These are phyloP conservation scores for Dinomys branickii DNA, from an alignment of 2,113 vertebrate genomes.

Conservation along the genomic window DNA sequence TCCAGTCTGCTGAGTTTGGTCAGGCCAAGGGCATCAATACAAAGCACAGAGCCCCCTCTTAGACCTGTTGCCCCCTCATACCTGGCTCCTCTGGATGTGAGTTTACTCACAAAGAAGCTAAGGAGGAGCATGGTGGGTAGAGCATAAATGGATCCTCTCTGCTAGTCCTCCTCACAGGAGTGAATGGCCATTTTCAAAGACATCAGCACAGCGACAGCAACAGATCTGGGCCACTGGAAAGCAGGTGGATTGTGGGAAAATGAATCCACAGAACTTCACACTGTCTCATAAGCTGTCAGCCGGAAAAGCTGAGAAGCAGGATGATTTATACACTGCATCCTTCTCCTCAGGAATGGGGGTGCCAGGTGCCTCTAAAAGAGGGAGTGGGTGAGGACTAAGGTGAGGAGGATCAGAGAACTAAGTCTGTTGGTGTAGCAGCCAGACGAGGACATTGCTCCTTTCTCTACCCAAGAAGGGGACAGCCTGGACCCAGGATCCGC, in stretches of 20 bases:
- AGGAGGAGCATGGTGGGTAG: fast-evolving
- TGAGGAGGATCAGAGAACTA: not conserved
- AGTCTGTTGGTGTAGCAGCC: not conserved
- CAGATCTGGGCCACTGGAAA: too few relatives aligned
- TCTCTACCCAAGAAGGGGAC: fast-evolving
- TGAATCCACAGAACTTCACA: fast-evolving
- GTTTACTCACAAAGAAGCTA: too few relatives aligned
- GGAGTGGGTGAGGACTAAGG: not conserved
- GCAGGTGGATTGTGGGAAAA: not conserved
- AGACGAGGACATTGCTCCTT: too few relatives aligned
- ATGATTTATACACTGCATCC: too few relatives aligned
- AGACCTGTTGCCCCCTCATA: fast-evolving
- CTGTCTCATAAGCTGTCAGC: fast-evolving
- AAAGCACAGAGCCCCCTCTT: fast-evolving
- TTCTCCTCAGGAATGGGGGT: fast-evolving
- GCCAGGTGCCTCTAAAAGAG: not conserved
- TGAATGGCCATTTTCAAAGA: not conserved
- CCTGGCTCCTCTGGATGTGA: not conserved
- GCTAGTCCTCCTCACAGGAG: not conserved
- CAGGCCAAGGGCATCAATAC: not conserved
- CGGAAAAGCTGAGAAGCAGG: not conserved
- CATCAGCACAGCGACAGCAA: fast-evolving
- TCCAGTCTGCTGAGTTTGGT: fast-evolving
- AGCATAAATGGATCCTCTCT: fast-evolving
- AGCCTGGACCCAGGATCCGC: fast-evolving